Conservation (phyloP, 2,888 invertebrate species). For the Thysanoteuthis rhombus region DNA sequence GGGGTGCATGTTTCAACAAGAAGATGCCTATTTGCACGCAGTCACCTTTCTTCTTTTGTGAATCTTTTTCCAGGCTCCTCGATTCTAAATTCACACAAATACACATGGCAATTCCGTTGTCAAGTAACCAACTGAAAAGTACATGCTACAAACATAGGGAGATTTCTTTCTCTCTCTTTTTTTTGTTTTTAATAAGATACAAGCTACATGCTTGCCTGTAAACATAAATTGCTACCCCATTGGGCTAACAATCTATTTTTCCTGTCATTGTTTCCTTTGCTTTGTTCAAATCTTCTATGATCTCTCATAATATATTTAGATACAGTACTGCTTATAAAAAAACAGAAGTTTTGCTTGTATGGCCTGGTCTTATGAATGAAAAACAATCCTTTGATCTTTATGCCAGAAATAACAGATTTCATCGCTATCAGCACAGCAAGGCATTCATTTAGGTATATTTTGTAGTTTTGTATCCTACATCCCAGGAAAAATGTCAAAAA, state of each 20-base stretch:
- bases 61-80: background rate
- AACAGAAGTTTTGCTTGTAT: no score
- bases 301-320: no score
- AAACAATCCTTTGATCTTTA: no score
- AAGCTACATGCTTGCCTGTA: background rate
- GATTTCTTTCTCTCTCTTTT: background rate
- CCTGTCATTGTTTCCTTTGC: background rate
- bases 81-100: background rate
- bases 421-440: no score
- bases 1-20: background rate
- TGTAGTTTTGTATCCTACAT: no score
- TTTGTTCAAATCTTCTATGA: background rate
- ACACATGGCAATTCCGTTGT: background rate
- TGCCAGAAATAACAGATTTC: no score
- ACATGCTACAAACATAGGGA: background rate
- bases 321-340: no score
- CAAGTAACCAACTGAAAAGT: background rate
- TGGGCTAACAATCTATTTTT: background rate
- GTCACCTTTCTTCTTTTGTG: background rate
- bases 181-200: background rate
- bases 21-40: background rate
- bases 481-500: no score
- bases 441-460: no score
- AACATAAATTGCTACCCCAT: background rate
- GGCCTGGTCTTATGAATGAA: no score